A percentile compares a stretch with the other conserved stretches of the same genome.
phyloP scores from a whole-genome alignment of 2,888 invertebrate genomes.

The Epistrophe grossulariae region DNA sequence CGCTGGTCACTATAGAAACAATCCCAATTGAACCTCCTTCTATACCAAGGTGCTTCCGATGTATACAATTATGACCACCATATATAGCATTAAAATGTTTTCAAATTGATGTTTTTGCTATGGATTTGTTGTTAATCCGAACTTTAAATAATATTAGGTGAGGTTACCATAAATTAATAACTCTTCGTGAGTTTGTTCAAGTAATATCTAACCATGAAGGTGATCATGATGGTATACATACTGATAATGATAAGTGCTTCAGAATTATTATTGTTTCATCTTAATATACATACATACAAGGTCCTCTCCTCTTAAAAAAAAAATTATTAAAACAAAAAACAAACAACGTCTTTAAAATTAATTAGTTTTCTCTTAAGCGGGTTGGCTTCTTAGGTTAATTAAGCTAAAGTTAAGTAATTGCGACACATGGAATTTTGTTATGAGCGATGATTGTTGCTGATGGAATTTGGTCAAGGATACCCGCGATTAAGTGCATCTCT shows the following conservation, averaged over 20 bases:
- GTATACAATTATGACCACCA: conserved; percentile 32
- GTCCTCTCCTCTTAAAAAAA: conserved; percentile 7
- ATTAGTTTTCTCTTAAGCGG: conserved; percentile 34
- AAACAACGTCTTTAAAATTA: conserved; percentile 25
- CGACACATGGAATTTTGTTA: conserved; percentile 41
- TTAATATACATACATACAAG: conserved; percentile 6
- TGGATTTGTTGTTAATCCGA: conserved; percentile 45
- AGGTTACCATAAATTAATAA: conserved; percentile 14
- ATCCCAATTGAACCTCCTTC: background rate
- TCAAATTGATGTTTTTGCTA: conserved; percentile 42
- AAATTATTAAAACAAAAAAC: background rate
- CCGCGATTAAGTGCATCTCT: conserved; percentile 36
- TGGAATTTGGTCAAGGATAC: conserved; percentile 68
- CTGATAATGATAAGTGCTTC: conserved; percentile 53
- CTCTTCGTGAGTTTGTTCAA: conserved; percentile 17
- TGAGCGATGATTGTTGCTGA: conserved; percentile 46
- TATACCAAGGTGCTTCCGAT: conserved; percentile 63
- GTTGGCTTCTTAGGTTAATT: conserved; percentile 26
- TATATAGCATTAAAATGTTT: conserved; percentile 10
- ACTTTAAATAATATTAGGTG: conserved; percentile 19
- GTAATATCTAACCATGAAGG: conserved; percentile 25
- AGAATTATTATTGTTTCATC: conserved; percentile 42
- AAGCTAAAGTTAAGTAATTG: conserved; percentile 17
- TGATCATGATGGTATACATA: conserved; percentile 28
- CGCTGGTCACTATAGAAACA: background rate